These are phyloP conservation scores for Clusia tigrina DNA, from an alignment of 2,888 invertebrate genomes.

Conservation along the genomic window DNA sequence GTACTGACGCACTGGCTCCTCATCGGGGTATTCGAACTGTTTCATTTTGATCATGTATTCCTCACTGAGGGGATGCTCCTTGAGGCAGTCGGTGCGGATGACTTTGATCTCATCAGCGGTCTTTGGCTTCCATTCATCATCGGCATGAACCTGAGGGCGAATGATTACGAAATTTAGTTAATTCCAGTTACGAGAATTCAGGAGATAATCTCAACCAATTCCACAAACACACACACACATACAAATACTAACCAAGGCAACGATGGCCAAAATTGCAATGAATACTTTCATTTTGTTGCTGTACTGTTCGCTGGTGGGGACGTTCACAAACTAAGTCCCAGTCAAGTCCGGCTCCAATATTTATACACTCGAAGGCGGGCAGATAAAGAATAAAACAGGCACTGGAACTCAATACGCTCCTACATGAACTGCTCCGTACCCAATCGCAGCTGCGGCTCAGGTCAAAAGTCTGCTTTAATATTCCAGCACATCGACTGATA, in stretches of 20 bases:
- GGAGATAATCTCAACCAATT: not conserved
- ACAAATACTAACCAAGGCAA: conserved; percentile 34
- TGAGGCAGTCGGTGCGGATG: conserved; percentile 51
- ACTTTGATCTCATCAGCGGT: conserved; percentile 49
- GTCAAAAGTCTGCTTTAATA: no score
- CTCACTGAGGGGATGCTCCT: conserved; percentile 43
- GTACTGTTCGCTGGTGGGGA: not conserved
- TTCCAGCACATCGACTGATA: no score
- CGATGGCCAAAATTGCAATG: conserved; percentile 33
- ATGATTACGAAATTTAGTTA: not conserved
- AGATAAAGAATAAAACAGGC: no score
- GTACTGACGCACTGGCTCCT: conserved; percentile 52
- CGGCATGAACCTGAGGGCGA: conserved; percentile 46
- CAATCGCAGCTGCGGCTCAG: no score
- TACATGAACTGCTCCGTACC: no score
- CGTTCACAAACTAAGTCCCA: conserved; percentile 14
- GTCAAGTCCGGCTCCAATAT: not conserved
- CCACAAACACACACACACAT: not conserved
- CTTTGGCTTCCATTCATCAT: conserved; percentile 54
- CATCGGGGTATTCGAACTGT: conserved; percentile 50
- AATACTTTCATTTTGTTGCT: conserved; percentile 35
- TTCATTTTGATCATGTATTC: conserved; percentile 48
- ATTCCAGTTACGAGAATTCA: not conserved
- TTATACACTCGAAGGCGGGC: no score
- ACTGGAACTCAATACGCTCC: no score